Percentiles rank a stretch among this genome's conserved stretches.
Evolutionary conservation across 2,113 vertebrate genomes (phyloP).

Genomic region (Elgaria multicarinata): DNA sequence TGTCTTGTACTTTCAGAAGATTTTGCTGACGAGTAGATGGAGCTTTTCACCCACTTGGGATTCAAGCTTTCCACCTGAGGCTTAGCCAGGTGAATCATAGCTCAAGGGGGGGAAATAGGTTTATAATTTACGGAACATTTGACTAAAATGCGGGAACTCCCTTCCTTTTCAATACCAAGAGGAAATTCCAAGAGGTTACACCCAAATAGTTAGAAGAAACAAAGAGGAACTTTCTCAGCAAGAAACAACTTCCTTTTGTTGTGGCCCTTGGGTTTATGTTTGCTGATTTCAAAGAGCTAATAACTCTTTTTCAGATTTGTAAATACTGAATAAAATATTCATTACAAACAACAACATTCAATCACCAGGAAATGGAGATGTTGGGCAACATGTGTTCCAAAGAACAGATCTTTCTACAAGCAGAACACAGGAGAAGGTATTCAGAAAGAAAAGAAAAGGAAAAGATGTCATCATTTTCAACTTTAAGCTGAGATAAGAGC

Average conservation of each 20-base stretch:
- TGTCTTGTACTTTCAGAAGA: neutral
- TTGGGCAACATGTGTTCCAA: neutral
- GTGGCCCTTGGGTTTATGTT: neutral
- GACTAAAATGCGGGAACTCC: slow-evolving; percentile 55
- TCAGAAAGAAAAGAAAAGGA: neutral
- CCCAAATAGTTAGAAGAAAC: slow-evolving; percentile 47
- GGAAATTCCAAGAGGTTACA: slow-evolving; percentile 57
- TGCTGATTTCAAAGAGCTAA: neutral
- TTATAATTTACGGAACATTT: slow-evolving; percentile 54
- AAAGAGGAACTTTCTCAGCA: slow-evolving; percentile 8
- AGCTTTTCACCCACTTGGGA: slow-evolving; percentile 45
- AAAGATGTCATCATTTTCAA: neutral
- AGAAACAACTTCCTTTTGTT: slow-evolving; percentile 14
- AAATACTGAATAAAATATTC: neutral
- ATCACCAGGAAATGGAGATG: neutral
- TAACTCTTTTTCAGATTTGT: neutral
- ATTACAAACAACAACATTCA: too few relatives aligned
- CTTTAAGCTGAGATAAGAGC: neutral
- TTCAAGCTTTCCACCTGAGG: slow-evolving; percentile 52
- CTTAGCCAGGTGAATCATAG: slow-evolving; percentile 57
- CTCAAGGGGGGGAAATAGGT: slow-evolving; percentile 18
- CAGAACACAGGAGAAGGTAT: neutral
- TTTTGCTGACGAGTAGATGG: slow-evolving; percentile 4
- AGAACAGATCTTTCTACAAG: neutral
- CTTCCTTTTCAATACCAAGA: slow-evolving; percentile 37